Evolutionary conservation across 2,888 invertebrate species (phyloP).

Genomic region (Venusia cambrica): DNA sequence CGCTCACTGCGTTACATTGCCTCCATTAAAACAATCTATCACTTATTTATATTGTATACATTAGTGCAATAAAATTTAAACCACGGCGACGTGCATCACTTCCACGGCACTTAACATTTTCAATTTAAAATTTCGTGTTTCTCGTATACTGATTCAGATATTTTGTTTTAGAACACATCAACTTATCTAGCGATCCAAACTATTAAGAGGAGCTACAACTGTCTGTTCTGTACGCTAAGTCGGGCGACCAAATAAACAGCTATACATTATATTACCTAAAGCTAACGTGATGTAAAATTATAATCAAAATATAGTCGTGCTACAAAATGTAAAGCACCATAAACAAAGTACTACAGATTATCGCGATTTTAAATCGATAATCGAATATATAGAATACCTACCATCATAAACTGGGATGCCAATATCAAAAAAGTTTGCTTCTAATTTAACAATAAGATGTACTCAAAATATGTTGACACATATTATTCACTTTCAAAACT

Average conservation of each 20-base stretch:
- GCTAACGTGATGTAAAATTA: slow-evolving; percentile 51
- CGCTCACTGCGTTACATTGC: slow-evolving; percentile 39
- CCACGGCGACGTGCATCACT: slow-evolving; percentile 54
- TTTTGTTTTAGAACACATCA: slow-evolving; percentile 77
- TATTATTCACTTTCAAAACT: too few species aligned
- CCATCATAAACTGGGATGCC: too few species aligned
- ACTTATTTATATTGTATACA: slow-evolving; percentile 45
- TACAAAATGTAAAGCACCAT: slow-evolving; percentile 63
- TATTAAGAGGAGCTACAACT: slow-evolving; percentile 53
- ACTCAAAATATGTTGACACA: too few species aligned
- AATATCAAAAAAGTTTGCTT: too few species aligned
- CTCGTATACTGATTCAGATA: slow-evolving; percentile 81
- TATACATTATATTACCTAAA: too few species aligned
- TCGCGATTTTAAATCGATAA: slow-evolving; percentile 37
- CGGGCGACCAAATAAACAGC: slow-evolving; percentile 43
- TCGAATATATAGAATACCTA: slow-evolving; percentile 4
- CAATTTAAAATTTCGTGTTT: slow-evolving; percentile 58
- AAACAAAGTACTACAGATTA: slow-evolving; percentile 59
- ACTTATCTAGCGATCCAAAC: slow-evolving; percentile 66
- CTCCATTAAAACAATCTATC: slow-evolving; percentile 32
- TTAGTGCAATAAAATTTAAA: slow-evolving; percentile 35
- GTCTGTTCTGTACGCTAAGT: slow-evolving; percentile 29
- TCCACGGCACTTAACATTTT: slow-evolving; percentile 56
- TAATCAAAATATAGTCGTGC: slow-evolving; percentile 54
- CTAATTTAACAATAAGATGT: too few species aligned